Evolutionary conservation across 2,113 vertebrate genomes (phyloP).

Genomic region (Gambusia holbrooki): DNA sequence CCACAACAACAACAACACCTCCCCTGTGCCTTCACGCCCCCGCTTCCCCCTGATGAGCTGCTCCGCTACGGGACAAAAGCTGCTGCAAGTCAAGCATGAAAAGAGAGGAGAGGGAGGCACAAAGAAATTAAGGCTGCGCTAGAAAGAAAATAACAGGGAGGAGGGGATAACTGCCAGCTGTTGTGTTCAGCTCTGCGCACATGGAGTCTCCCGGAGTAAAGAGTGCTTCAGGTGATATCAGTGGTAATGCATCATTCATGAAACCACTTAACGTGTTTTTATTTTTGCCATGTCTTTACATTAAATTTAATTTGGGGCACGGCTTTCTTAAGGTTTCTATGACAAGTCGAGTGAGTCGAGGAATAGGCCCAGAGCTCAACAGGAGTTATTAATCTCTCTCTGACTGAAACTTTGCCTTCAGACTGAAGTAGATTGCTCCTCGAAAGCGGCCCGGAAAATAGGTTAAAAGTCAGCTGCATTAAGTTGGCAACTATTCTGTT

Average conservation of each 20-base stretch:
- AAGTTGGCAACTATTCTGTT: slow-evolving; percentile 6
- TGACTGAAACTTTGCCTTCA: slow-evolving; percentile 24
- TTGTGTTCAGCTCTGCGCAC: slow-evolving; percentile 82
- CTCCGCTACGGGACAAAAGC: slow-evolving; percentile 82
- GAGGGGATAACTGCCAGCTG: slow-evolving; percentile 82
- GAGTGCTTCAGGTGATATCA: slow-evolving; percentile 57
- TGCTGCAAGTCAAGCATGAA: slow-evolving; percentile 87
- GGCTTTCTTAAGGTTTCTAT: background rate
- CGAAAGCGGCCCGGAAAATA: slow-evolving; percentile 7
- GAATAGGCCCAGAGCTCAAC: slow-evolving; percentile 10
- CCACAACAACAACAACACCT: slow-evolving; percentile 39
- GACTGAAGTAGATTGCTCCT: slow-evolving; percentile 18
- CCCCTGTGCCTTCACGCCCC: slow-evolving; percentile 32
- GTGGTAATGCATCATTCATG: slow-evolving; percentile 31
- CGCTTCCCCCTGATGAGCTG: slow-evolving; percentile 53
- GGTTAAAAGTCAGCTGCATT: slow-evolving; percentile 10
- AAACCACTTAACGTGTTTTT: slow-evolving; percentile 1
- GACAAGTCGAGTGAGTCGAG: background rate
- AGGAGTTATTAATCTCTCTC: slow-evolving; percentile 3
- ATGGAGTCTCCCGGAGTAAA: slow-evolving; percentile 28
- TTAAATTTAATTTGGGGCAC: background rate
- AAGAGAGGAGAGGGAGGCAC: slow-evolving; percentile 53
- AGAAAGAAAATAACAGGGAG: slow-evolving; percentile 57
- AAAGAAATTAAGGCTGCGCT: slow-evolving; percentile 69
- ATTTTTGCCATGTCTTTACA: slow-evolving; percentile 7